Conservation (phyloP, 2,797 vertebrate species). For the Cynopterus sphinx region DNA sequence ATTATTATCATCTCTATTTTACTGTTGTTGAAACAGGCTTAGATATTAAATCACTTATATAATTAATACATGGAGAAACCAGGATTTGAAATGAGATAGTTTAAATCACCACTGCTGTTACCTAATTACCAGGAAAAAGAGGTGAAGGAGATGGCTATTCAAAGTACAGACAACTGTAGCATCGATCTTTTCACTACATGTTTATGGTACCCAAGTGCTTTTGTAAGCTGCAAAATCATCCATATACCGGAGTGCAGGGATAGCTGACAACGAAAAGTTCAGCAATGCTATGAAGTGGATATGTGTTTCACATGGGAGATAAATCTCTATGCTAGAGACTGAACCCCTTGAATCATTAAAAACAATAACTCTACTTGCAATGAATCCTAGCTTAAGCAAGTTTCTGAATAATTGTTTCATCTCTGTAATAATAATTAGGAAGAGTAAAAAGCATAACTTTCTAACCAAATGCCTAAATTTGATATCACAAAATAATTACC, state of each 20-base stretch:
- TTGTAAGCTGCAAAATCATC: background rate
- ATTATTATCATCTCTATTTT: background rate
- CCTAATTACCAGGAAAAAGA: background rate
- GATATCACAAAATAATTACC: slow-evolving; percentile 6
- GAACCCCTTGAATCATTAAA: background rate
- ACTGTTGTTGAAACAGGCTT: background rate
- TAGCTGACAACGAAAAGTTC: background rate
- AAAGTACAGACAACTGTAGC: background rate
- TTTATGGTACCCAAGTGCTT: background rate
- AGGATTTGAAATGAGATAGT: background rate
- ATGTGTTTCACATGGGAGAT: background rate
- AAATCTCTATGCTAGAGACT: background rate
- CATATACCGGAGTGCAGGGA: background rate
- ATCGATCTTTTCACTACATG: background rate
- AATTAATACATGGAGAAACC: background rate
- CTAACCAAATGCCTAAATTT: background rate
- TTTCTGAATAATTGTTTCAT: background rate
- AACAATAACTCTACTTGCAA: background rate
- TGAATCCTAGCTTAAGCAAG: background rate
- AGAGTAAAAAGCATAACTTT: background rate
- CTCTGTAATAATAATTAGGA: background rate
- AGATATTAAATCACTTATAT: background rate
- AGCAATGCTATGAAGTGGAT: background rate
- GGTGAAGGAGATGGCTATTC: background rate
- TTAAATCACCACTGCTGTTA: background rate